Base-by-base conservation (phyloP, 2,797 vertebrate genomes). In the Rhinatrema bivittatum region DNA sequence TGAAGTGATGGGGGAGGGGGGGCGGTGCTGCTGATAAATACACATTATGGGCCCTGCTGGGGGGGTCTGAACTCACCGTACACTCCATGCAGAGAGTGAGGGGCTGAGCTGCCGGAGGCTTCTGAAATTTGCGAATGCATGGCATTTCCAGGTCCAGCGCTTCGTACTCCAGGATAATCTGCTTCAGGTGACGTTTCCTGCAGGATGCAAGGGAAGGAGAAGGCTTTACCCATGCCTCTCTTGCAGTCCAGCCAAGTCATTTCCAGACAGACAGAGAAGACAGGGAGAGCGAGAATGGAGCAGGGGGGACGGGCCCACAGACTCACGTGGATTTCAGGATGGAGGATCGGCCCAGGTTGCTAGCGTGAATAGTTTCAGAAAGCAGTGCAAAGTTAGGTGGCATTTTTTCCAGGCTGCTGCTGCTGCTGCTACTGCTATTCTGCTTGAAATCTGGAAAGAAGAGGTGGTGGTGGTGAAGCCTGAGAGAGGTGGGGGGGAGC, bases 31-130 rank as follows among this genome's bases (percentile, higher is more conserved):
- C n/a, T n/a, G n/a, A n/a, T n/a, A n/a, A n/a, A n/a, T n/a, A n/a
- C n/a, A n/a, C n/a, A n/a, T n/a, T n/a, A n/a, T n/a, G n/a, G n/a
- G n/a, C n/a, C n/a, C n/a, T n/a, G n/a, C n/a, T n/a, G n/a, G n/a
- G n/a, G n/a, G n/a, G n/a, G n/a, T n/a, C n/a, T 11, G 1, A n/a
- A 16, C 66, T 72, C 38, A 76, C 70, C 7, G 21, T 32, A 20
- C 45, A 56, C 38, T 78, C 68, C 50, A 74, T 33, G 37, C 69
- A 74, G 5, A 78, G 49, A 18, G 72, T 68, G 20, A 76, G 65
- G 2, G 69, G 70, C 25, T 74, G 67, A 14, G 63, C 31, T 0
- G 56, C 11, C 1, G 69, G 69, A 0, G 56, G 58, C 1, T 11
- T 32, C 16, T 44, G 35, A 20, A 70, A 78, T 39, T 68, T 72